Percentiles rank a stretch among this genome's conserved stretches.
Conservation (phyloP, 2,888 invertebrate species). For the Hedychridium roseum region DNA sequence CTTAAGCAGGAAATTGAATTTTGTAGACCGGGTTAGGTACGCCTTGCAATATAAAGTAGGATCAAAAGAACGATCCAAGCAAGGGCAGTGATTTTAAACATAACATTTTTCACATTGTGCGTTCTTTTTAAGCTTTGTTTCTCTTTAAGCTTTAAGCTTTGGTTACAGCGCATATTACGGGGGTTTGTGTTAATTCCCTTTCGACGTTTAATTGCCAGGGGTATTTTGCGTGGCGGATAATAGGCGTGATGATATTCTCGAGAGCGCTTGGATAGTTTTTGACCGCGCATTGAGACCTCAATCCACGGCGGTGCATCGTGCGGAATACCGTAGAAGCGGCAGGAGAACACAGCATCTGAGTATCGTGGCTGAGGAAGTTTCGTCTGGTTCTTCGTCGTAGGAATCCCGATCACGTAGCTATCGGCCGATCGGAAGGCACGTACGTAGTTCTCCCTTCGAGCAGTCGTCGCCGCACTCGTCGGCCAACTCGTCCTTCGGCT, state of each 20-base stretch:
- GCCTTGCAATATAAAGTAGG: too few relatives aligned
- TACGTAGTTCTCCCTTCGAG: too few relatives aligned
- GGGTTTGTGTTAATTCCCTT: not conserved
- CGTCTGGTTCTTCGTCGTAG: slow-evolving; percentile 5
- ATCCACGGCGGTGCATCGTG: slow-evolving; percentile 11
- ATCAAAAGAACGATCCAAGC: too few relatives aligned
- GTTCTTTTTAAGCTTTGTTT: not conserved
- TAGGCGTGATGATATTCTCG: slow-evolving; percentile 1
- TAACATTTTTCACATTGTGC: too few relatives aligned
- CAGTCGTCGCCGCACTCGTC: slow-evolving; percentile 6
- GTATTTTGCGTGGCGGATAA: too few relatives aligned
- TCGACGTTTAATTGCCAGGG: too few relatives aligned
- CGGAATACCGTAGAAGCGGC: slow-evolving; percentile 9
- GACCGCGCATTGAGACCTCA: slow-evolving; percentile 1
- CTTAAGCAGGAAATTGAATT: too few relatives aligned
- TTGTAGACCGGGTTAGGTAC: too few relatives aligned
- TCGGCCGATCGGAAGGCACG: slow-evolving; percentile 22
- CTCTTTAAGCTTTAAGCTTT: not conserved
- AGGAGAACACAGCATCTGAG: slow-evolving; percentile 2
- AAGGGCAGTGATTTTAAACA: too few relatives aligned
- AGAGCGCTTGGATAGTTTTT: slow-evolving; percentile 1
- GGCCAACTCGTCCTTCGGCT: slow-evolving; percentile 9
- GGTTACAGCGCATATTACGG: not conserved
- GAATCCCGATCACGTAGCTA: slow-evolving; percentile 35
- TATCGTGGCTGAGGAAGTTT: slow-evolving; percentile 6